These are phyloP conservation scores for Meiosimyza platycephala DNA, from an alignment of 2,888 invertebrate genomes.

Conservation along the genomic window DNA sequence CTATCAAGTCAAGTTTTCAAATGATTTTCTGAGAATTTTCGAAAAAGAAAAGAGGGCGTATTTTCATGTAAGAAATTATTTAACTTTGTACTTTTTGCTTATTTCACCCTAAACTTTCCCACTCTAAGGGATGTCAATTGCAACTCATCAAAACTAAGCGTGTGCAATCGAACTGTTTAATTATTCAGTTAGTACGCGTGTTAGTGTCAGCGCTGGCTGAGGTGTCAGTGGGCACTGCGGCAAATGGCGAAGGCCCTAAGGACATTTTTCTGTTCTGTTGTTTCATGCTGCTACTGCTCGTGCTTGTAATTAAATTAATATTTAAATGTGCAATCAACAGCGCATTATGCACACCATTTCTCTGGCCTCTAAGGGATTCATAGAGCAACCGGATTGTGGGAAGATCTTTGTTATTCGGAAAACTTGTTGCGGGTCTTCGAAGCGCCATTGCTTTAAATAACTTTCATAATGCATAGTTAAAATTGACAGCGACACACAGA, in stretches of 20 bases:
- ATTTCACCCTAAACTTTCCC: no score
- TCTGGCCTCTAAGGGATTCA: slow-evolving; percentile 1
- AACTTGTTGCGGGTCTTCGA: no score
- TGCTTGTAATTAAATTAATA: slow-evolving; percentile 39
- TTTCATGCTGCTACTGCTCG: not conserved
- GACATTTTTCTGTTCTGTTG: not conserved
- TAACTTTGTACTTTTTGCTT: no score
- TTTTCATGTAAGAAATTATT: no score
- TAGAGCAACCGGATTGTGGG: slow-evolving; percentile 27
- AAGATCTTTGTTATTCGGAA: not conserved
- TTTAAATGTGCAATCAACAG: slow-evolving; percentile 40
- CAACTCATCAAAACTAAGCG: no score
- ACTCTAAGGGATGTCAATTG: no score
- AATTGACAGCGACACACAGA: no score
- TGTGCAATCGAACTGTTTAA: slow-evolving; percentile 28
- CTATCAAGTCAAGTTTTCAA: no score
- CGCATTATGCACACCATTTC: slow-evolving; percentile 12
- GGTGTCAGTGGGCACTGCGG: not conserved
- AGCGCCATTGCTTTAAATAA: no score
- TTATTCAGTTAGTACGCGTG: slow-evolving; percentile 19
- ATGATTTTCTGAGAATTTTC: no score
- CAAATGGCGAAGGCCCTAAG: slow-evolving; percentile 8
- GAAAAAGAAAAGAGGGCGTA: no score
- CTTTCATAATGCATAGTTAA: no score
- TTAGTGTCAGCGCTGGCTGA: slow-evolving; percentile 20